phyloP scores from a whole-genome alignment of 2,113 vertebrate species.

The Gnathonemus longibarbis region DNA sequence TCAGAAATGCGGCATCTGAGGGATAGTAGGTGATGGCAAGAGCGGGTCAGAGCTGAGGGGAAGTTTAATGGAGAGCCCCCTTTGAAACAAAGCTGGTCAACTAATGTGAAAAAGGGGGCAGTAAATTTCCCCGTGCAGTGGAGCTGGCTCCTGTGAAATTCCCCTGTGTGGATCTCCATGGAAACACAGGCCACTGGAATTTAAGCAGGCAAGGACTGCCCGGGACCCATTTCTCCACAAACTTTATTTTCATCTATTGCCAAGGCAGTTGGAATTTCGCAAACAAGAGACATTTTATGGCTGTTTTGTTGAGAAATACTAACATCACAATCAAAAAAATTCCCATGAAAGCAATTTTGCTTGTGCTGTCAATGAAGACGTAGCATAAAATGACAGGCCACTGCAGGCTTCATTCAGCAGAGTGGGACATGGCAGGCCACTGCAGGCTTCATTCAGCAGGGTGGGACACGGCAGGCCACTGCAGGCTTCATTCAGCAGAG shows the following conservation, averaged over 20 bases:
- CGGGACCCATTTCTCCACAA: neutral
- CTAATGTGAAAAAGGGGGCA: neutral
- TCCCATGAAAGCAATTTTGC: neutral
- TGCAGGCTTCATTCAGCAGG: neutral
- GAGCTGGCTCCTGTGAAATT: neutral
- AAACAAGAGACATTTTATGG: neutral
- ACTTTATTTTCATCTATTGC: neutral
- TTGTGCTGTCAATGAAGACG: neutral
- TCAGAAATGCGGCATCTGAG: neutral
- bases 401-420: neutral
- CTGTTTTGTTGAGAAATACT: neutral
- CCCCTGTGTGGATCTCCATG: neutral
- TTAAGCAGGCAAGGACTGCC: neutral
- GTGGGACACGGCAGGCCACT: too few relatives aligned
- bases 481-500: neutral
- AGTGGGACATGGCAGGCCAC: neutral
- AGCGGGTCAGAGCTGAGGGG: neutral
- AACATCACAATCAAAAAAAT: neutral
- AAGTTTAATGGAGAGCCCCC: neutral
- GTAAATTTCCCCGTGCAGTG: neutral
- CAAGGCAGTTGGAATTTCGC: neutral
- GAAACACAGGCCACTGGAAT: slow-evolving; percentile 4
- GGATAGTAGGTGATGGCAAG: neutral
- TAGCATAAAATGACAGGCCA: neutral
- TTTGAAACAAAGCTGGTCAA: neutral